Percentiles rank a stretch among this genome's conserved stretches.
phyloP scores from a whole-genome alignment of 2,888 invertebrate genomes.

The Cephus pygmeus region DNA sequence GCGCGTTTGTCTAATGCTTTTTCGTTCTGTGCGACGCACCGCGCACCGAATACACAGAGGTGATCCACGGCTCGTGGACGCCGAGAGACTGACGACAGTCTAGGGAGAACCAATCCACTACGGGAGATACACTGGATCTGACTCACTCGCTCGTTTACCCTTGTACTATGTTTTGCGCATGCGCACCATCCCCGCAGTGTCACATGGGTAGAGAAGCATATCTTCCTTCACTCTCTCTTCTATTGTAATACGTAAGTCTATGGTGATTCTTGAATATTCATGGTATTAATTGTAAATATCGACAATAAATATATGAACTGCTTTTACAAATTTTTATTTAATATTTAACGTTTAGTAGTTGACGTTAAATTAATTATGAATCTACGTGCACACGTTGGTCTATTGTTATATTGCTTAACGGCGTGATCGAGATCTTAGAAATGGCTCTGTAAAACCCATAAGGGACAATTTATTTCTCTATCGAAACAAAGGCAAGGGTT shows the following conservation, averaged over 20 bases:
- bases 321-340: neutral
- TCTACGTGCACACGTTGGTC: neutral
- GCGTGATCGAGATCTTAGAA: neutral
- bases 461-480: neutral
- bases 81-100: conserved; percentile 36
- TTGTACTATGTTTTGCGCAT: neutral
- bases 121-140: conserved; percentile 31
- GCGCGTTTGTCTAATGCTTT: neutral
- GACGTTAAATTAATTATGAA: neutral
- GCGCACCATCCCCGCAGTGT: neutral
- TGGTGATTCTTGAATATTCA: neutral
- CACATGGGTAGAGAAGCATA: neutral
- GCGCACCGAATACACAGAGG: conserved; percentile 6
- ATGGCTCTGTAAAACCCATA: neutral
- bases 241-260: neutral
- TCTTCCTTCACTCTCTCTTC: neutral
- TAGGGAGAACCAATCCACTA: conserved; percentile 33
- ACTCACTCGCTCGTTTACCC: conserved; percentile 1
- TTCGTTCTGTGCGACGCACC: conserved; percentile 6
- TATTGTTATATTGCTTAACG: neutral
- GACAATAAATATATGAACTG: neutral
- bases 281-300: neutral
- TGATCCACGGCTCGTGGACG: conserved; percentile 35
- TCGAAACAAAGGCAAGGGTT: neutral
- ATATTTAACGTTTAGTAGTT: neutral